Evolutionary conservation across 2,113 vertebrate species (phyloP).

Genomic region (Otis tarda): DNA sequence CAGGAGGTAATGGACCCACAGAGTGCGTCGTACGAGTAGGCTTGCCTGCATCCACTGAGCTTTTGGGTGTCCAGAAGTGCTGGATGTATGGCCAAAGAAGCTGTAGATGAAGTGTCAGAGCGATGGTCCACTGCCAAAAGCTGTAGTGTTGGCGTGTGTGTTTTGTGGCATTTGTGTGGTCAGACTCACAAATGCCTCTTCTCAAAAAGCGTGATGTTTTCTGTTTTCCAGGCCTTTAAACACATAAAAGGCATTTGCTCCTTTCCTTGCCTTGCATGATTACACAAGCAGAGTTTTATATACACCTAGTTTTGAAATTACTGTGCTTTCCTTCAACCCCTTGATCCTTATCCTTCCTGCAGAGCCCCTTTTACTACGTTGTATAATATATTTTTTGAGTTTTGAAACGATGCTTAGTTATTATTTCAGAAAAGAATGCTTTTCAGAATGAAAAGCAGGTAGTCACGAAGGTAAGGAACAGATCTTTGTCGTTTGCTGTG

Average conservation of each 20-base stretch:
- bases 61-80: neutral
- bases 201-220: neutral
- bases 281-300: neutral
- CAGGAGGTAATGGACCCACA: neutral
- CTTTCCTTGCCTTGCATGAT: neutral
- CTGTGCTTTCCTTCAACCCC: neutral
- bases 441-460: neutral
- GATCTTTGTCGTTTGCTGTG: neutral
- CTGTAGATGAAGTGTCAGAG: neutral
- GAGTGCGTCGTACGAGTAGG: fast-evolving
- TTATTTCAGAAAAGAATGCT: neutral
- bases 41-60: too few species aligned
- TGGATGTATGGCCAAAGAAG: neutral
- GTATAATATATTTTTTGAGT: neutral
- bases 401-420: neutral
- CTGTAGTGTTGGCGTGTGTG: neutral
- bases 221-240: neutral
- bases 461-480: neutral
- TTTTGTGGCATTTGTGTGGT: fast-evolving
- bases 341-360: neutral
- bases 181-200: neutral
- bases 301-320: neutral
- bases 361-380: neutral
- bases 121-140: neutral
- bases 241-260: neutral